Percentiles rank a stretch among this genome's conserved stretches.
Evolutionary conservation across 2,888 invertebrate species (phyloP).

Genomic region (Perithous albicinctus): DNA sequence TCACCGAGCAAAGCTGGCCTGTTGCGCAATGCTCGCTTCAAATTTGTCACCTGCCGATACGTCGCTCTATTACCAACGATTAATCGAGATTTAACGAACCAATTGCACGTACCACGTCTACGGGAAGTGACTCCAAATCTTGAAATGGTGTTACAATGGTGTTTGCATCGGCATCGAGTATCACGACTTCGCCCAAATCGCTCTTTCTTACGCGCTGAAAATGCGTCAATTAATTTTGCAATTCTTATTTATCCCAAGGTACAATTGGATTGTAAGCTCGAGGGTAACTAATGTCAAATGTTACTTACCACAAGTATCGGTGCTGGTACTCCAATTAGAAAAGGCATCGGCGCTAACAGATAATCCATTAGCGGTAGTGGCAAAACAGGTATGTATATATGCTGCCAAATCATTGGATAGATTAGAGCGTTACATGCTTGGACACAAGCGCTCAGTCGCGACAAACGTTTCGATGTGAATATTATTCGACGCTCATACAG

Average conservation of each 20-base stretch:
- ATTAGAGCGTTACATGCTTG: slow-evolving; percentile 97
- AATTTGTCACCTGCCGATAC: slow-evolving; percentile 88
- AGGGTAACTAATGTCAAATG: slow-evolving; percentile 41
- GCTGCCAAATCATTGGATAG: slow-evolving; percentile 99
- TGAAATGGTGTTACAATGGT: slow-evolving; percentile 94
- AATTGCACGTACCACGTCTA: slow-evolving; percentile 90
- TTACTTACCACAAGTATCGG: slow-evolving; percentile 90
- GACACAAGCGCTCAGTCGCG: slow-evolving; percentile 95
- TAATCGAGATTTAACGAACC: slow-evolving; percentile 11
- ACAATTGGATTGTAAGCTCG: neutral
- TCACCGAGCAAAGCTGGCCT: slow-evolving; percentile 93
- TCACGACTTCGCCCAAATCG: slow-evolving; percentile 97
- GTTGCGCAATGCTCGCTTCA: slow-evolving; percentile 92
- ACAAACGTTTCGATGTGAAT: slow-evolving; percentile 95
- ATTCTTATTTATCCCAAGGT: neutral
- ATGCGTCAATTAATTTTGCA: neutral
- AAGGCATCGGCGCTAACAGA: slow-evolving; percentile 98
- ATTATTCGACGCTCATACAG: slow-evolving; percentile 97
- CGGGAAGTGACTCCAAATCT: slow-evolving; percentile 95
- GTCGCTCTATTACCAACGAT: slow-evolving; percentile 48
- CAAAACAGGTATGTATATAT: slow-evolving; percentile 98
- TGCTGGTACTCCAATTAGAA: slow-evolving; percentile 97
- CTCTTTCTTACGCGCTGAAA: slow-evolving; percentile 90
- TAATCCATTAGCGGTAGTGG: slow-evolving; percentile 96
- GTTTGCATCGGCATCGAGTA: slow-evolving; percentile 97